Evolutionary conservation across 1,140 invertebrate genomes (phyloP).

Genomic region (Atta texana): DNA sequence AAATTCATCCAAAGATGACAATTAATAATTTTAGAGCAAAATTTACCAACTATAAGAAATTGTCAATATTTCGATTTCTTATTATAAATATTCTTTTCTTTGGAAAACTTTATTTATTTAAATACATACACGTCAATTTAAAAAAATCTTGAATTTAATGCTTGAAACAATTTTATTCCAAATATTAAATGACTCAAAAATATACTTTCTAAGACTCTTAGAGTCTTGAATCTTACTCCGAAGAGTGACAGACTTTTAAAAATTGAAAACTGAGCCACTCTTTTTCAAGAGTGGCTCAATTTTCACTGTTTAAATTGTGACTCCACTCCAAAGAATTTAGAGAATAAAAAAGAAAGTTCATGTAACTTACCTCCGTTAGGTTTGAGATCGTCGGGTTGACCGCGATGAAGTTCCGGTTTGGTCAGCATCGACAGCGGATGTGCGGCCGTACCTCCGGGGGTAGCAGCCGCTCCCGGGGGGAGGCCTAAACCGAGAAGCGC

Average conservation of each 20-base stretch:
- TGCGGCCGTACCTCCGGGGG: slow-evolving; percentile 87
- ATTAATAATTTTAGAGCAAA: not conserved
- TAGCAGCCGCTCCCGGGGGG: slow-evolving; percentile 87
- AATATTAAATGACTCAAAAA: not conserved
- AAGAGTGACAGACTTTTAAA: too few relatives aligned
- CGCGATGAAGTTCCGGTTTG: slow-evolving; percentile 91
- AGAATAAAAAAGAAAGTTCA: not conserved
- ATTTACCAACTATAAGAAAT: not conserved
- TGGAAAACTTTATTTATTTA: not conserved
- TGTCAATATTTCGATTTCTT: not conserved
- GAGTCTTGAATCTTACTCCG: too few relatives aligned
- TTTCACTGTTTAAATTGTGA: too few relatives aligned
- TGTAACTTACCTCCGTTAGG: slow-evolving; percentile 89
- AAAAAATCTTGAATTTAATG: not conserved
- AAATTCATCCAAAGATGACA: not conserved
- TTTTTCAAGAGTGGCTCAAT: too few relatives aligned
- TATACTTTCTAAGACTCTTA: too few relatives aligned
- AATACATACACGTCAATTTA: not conserved
- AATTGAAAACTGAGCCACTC: too few relatives aligned
- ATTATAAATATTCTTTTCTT: not conserved
- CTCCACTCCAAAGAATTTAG: too few relatives aligned
- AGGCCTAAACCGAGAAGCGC: slow-evolving; percentile 85
- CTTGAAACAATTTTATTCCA: not conserved
- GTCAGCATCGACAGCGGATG: slow-evolving; percentile 90
- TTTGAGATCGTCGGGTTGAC: slow-evolving; percentile 88